A percentile compares a stretch with the other conserved stretches of the same genome.
phyloP scores from a whole-genome alignment of 2,797 vertebrate species.

The Champsocephalus esox region DNA sequence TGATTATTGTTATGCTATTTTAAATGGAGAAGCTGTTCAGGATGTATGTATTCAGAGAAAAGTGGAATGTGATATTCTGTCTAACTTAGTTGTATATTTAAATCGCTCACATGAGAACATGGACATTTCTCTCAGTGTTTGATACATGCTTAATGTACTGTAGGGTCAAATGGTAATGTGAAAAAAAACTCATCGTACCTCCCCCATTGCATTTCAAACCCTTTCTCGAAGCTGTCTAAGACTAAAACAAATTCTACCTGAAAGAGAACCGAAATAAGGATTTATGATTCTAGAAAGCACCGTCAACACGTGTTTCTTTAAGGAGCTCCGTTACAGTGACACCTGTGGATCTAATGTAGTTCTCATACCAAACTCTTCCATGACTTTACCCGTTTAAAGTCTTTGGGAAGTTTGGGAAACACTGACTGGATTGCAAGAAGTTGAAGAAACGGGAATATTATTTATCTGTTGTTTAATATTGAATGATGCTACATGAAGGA shows the following conservation, averaged over 20 bases:
- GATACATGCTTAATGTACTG: conserved; percentile 76
- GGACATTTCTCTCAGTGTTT: conserved; percentile 72
- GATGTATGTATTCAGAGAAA: conserved; percentile 78
- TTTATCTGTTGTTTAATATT: conserved; percentile 43
- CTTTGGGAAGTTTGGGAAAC: conserved; percentile 42
- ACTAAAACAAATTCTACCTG: conserved; percentile 54
- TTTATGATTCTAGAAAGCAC: conserved; percentile 12
- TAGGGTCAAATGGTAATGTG: conserved; percentile 69
- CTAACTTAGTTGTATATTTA: conserved; percentile 82
- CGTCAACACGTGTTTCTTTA: conserved; percentile 25
- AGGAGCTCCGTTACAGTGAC: conserved; percentile 4
- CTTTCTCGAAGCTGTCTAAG: conserved; percentile 36
- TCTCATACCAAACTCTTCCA: conserved; percentile 9
- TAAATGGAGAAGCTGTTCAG: conserved; percentile 75
- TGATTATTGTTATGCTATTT: conserved; percentile 81
- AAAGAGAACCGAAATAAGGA: conserved; percentile 18
- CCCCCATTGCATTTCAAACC: conserved; percentile 27
- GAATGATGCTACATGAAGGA: conserved; percentile 54
- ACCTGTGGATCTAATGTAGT: conserved; percentile 19
- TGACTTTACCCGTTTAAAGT: conserved; percentile 18
- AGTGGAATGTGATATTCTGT: conserved; percentile 70
- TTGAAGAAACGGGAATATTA: conserved; percentile 12
- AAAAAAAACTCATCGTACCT: conserved; percentile 50
- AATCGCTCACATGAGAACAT: conserved; percentile 65
- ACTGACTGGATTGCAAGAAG: conserved; percentile 22